Evolutionary conservation across 1,140 invertebrate genomes (phyloP), one percentile per base, ranked within the genome.

Genomic region (Aleiodes sp.): DNA sequence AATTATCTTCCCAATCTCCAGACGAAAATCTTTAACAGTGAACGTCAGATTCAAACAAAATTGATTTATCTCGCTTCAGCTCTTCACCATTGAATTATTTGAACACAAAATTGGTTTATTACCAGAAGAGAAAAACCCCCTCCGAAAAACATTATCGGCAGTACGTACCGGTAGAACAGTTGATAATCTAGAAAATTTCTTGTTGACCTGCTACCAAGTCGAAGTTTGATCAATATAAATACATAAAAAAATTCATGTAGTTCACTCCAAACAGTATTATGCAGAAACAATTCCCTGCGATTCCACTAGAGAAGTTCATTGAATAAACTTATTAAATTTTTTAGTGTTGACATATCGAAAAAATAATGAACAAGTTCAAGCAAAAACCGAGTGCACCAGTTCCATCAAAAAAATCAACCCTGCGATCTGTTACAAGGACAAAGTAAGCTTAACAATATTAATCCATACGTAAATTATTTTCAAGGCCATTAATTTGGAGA

Each of bases 201-300:
- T 12, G 6, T 24, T 12, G 2, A 12, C 9, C 4, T 35, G 31
- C 31, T 24, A 1, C 12, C 21, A 2, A 52, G 7, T 7, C 16
- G 46, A 52, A 24, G 46, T 52, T 52, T 52, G 46, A 52, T 52
- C 46, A 52, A 52, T 52, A 52, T n/a, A 9, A 52, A 21, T 52
- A 35, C 4, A 10, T 24, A 9, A 52, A 9, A 9, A 52, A 4
- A 52, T 52, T 52, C 12, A 12, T n/a, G n/a, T n/a, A n/a, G n/a
- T n/a, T n/a, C n/a, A n/a, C n/a, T n/a, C n/a, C n/a, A n/a, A n/a
- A n/a, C n/a, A n/a, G n/a, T n/a, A n/a, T n/a, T n/a, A n/a, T n/a
- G n/a, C n/a, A n/a, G n/a, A n/a, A n/a, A n/a, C n/a, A n/a, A n/a
- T n/a, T n/a, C n/a, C n/a, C n/a, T n/a, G n/a, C n/a, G 39, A 43